These are phyloP conservation scores for Delia radicum DNA, from an alignment of 1,140 invertebrate genomes.

Conservation along the genomic window DNA sequence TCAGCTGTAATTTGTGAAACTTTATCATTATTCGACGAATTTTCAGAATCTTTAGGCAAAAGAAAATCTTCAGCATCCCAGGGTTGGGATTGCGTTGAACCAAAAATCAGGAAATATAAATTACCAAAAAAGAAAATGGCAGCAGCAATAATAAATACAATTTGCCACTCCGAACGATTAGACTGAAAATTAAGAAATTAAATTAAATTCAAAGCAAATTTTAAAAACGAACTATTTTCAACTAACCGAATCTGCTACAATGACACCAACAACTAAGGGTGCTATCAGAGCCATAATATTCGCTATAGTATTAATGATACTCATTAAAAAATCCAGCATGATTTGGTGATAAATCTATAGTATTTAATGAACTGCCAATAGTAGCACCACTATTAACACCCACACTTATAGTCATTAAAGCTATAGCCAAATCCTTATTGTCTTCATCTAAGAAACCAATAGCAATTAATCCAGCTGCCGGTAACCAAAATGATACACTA, in stretches of 20 bases:
- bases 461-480: slow-evolving; percentile 63
- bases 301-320: slow-evolving; percentile 72
- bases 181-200: slow-evolving; percentile 60
- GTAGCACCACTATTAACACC: slow-evolving; percentile 76
- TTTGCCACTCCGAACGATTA: slow-evolving; percentile 77
- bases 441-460: slow-evolving; percentile 62
- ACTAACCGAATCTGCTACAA: slow-evolving; percentile 64
- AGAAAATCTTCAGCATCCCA: slow-evolving; percentile 78
- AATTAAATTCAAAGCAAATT: too few relatives aligned
- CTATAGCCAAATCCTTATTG: slow-evolving; percentile 61
- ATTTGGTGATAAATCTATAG: slow-evolving; percentile 75
- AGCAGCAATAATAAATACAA: slow-evolving; percentile 42
- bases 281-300: slow-evolving; percentile 71
- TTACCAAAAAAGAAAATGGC: slow-evolving; percentile 44
- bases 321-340: slow-evolving; percentile 69
- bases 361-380: slow-evolving; percentile 68
- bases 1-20: too few relatives aligned
- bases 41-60: not conserved
- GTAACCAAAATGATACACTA: slow-evolving; percentile 61
- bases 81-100: slow-evolving; percentile 81
- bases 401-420: slow-evolving; percentile 68
- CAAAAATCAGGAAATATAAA: slow-evolving; percentile 53
- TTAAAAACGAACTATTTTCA: not conserved
- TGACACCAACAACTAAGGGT: slow-evolving; percentile 63
- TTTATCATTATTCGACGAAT: too few relatives aligned